Percentiles rank a stretch among this genome's conserved stretches.
These are phyloP conservation scores for Sphaerodactylus townsendi DNA, from an alignment of 2,113 vertebrate genomes.

Conservation along the genomic window DNA sequence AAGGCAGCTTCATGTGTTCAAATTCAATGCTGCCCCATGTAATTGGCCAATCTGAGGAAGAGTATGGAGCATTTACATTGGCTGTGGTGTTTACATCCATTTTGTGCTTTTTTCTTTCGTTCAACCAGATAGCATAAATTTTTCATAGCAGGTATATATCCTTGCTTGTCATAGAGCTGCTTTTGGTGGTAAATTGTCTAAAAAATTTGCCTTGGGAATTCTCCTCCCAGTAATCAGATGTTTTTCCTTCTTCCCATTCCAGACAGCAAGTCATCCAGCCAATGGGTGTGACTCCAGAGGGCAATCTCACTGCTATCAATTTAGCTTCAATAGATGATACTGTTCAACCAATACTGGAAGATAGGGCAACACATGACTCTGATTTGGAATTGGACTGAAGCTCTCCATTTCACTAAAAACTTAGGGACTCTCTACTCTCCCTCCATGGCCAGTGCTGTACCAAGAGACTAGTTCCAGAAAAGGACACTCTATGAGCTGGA, in stretches of 20 bases:
- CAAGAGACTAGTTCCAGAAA: constrained; percentile 17
- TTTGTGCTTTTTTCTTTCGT: neutral
- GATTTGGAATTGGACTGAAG: constrained; percentile 81
- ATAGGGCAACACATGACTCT: constrained; percentile 71
- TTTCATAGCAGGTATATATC: neutral
- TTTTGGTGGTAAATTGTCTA: neutral
- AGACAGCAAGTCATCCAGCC: constrained; percentile 89
- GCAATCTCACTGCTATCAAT: constrained; percentile 83
- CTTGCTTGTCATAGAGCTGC: neutral
- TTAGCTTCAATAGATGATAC: constrained; percentile 83
- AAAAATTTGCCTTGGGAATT: neutral
- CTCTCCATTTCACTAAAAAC: neutral
- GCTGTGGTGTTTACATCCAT: neutral
- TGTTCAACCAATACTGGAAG: constrained; percentile 71
- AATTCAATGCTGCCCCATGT: neutral
- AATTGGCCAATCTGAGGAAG: neutral
- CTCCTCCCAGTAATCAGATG: neutral
- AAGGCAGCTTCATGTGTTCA: neutral
- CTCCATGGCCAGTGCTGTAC: constrained; percentile 53
- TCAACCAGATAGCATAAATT: neutral
- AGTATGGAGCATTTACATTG: neutral
- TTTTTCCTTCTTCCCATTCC: neutral
- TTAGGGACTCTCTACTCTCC: constrained; percentile 18
- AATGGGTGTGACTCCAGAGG: constrained; percentile 86
- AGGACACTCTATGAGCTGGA: constrained; percentile 13